Evolutionary conservation across 2,888 invertebrate species (phyloP).

Genomic region (Ametastegia equiseti): DNA sequence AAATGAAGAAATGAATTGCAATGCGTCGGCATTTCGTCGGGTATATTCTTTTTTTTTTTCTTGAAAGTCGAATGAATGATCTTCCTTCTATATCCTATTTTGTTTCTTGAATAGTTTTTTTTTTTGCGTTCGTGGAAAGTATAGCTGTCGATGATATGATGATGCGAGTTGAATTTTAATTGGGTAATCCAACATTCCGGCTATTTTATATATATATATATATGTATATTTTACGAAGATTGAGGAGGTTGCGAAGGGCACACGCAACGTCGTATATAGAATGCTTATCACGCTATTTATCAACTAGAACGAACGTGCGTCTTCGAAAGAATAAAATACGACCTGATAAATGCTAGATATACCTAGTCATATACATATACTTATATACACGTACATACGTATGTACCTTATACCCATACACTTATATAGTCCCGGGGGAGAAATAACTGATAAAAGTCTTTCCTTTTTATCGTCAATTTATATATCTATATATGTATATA

Average conservation of each 20-base stretch:
- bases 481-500: background rate
- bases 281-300: slow-evolving; percentile 26
- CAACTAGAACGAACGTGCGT: slow-evolving; percentile 8
- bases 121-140: too few relatives aligned
- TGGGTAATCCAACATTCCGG: too few relatives aligned
- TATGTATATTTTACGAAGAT: background rate
- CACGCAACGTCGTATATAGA: background rate
- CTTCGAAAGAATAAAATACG: slow-evolving; percentile 18
- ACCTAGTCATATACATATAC: background rate
- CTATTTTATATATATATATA: too few relatives aligned
- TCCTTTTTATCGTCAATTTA: background rate
- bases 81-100: too few relatives aligned
- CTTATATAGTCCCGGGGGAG: background rate
- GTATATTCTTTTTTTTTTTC: too few relatives aligned
- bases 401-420: background rate
- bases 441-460: background rate
- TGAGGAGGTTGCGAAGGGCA: too few relatives aligned
- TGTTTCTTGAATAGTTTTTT: too few relatives aligned
- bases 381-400: background rate
- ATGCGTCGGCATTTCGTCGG: too few relatives aligned
- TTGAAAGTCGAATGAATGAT: too few relatives aligned
- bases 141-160: too few relatives aligned
- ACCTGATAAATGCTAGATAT: slow-evolving; percentile 28
- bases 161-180: too few relatives aligned
- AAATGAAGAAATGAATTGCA: too few relatives aligned